These are phyloP conservation scores for Tiphia femorata DNA, from an alignment of 2,888 invertebrate species.

Conservation along the genomic window DNA sequence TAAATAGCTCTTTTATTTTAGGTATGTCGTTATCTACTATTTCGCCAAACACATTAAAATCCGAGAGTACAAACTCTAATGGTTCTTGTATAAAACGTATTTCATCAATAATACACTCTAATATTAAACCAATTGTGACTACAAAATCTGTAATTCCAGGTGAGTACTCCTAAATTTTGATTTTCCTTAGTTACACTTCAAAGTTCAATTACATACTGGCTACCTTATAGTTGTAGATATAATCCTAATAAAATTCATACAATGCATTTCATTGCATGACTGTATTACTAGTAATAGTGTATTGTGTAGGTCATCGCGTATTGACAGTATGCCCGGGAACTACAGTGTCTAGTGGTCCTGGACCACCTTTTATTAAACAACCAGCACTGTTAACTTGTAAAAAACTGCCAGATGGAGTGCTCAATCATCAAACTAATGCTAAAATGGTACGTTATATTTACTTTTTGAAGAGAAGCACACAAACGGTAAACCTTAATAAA, in stretches of 20 bases:
- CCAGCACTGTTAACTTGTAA: slow-evolving; percentile 47
- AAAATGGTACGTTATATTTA: slow-evolving; percentile 55
- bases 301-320: slow-evolving; percentile 21
- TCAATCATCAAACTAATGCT: slow-evolving; percentile 52
- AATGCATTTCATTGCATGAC: not conserved
- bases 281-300: not conserved
- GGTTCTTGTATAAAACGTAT: slow-evolving; percentile 16
- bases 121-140: slow-evolving; percentile 27
- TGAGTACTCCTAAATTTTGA: slow-evolving; percentile 22
- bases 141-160: slow-evolving; percentile 41
- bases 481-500: slow-evolving; percentile 4
- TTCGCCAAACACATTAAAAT: slow-evolving; percentile 17
- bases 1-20: too few relatives aligned
- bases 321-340: slow-evolving; percentile 46
- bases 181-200: not conserved
- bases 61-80: slow-evolving; percentile 26
- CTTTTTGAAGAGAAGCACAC: too few relatives aligned
- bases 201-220: not conserved
- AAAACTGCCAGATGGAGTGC: slow-evolving; percentile 49
- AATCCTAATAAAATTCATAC: not conserved
- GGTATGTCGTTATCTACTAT: slow-evolving; percentile 3
- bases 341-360: slow-evolving; percentile 55
- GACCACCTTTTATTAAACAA: slow-evolving; percentile 52
- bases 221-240: too few relatives aligned
- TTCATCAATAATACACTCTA: slow-evolving; percentile 30